Evolutionary conservation across 2,113 vertebrate species (phyloP).

Genomic region (Harpagus bidentatus): DNA sequence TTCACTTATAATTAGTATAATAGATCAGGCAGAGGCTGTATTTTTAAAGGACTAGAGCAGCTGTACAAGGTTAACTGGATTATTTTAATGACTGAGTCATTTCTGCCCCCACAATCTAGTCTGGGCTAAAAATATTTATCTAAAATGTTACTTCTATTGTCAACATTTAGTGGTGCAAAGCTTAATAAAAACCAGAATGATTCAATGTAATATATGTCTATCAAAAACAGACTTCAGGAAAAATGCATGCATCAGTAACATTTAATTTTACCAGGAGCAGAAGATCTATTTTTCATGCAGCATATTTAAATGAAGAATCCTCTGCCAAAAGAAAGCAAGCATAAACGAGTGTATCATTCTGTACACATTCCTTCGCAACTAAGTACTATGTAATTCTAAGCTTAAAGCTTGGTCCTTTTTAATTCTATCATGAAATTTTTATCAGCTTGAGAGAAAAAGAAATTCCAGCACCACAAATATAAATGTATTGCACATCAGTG

Average conservation of each 20-base stretch:
- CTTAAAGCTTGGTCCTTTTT: background rate
- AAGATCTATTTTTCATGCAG: constrained; percentile 18
- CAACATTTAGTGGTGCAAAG: background rate
- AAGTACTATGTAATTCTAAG: background rate
- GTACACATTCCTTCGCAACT: background rate
- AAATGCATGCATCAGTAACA: constrained; percentile 35
- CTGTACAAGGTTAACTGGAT: background rate
- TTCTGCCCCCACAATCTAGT: background rate
- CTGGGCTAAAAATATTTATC: constrained; percentile 27
- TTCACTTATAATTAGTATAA: background rate
- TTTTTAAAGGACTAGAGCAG: background rate
- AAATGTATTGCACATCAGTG: background rate
- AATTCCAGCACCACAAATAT: background rate
- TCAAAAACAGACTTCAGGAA: constrained; percentile 37
- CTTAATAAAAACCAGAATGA: background rate
- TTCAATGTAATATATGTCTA: constrained; percentile 9
- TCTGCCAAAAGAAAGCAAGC: background rate
- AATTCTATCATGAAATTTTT: background rate
- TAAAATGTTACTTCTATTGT: background rate
- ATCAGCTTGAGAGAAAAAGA: background rate
- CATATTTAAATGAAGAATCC: constrained; percentile 11
- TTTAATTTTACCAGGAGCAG: constrained; percentile 34
- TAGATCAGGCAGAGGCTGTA: background rate
- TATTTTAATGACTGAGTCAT: background rate
- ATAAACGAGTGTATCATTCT: background rate